These are phyloP conservation scores for Cephus cinctus DNA, from an alignment of 1,140 invertebrate species.

Conservation along the genomic window DNA sequence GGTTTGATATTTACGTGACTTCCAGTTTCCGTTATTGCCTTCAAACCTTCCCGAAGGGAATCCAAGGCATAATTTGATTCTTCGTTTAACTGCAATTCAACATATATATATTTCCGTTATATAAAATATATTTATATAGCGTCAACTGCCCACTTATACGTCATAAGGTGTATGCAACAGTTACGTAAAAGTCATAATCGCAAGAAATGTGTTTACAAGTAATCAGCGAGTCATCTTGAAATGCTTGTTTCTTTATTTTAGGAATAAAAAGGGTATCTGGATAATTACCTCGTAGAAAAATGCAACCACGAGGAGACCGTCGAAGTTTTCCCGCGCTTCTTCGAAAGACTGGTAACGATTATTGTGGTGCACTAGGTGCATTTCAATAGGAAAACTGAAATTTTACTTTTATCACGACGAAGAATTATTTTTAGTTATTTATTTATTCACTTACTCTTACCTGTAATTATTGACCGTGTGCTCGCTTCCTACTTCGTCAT, in stretches of 20 bases:
- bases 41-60: neutral
- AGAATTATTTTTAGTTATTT: no score
- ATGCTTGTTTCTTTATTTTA: no score
- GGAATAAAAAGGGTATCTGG: no score
- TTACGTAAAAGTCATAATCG: no score
- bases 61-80: neutral
- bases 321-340: slow-evolving; percentile 36
- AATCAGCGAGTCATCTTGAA: no score
- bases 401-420: no score
- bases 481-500: slow-evolving; percentile 78
- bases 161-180: no score
- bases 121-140: no score
- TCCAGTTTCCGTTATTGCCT: neutral
- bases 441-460: slow-evolving; percentile 19
- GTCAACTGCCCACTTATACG: no score
- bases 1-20: neutral
- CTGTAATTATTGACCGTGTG: slow-evolving; percentile 70
- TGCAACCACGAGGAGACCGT: slow-evolving; percentile 44
- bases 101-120: neutral
- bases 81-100: neutral
- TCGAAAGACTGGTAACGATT: slow-evolving; percentile 29
- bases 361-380: slow-evolving; percentile 50
- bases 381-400: slow-evolving; percentile 45
- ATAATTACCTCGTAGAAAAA: slow-evolving; percentile 40
- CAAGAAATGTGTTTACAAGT: no score